Conservation (phyloP, 2,888 invertebrate genomes). For the Caenorhabditis panamensis region DNA sequence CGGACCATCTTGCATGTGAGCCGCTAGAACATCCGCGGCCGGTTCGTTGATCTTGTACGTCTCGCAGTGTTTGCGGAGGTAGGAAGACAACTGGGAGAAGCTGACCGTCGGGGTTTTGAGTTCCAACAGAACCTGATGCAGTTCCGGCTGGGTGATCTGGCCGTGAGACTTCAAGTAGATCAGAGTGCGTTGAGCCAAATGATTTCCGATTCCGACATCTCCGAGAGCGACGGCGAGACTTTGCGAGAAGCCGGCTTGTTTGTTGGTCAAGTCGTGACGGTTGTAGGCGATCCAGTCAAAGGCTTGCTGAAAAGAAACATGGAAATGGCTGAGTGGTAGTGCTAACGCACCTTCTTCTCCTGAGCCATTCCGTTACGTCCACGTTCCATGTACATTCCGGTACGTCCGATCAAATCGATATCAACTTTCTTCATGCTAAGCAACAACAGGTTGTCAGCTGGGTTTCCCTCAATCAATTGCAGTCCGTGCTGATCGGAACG, state of each 20-base stretch:
- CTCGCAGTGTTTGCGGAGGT: conserved; percentile 19
- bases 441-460: conserved; percentile 2
- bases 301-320: no score
- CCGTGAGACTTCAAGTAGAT: conserved; percentile 10
- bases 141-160: conserved; percentile 37
- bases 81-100: conserved; percentile 11
- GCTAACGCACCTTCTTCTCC: conserved; percentile 39
- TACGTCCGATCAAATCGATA: conserved; percentile 48
- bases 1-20: no score
- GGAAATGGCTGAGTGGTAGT: no score
- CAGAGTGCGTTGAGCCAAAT: conserved; percentile 19
- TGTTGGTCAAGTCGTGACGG: conserved; percentile 50
- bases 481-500: conserved; percentile 19
- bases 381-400: conserved; percentile 61
- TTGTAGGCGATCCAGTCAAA: conserved; percentile 60
- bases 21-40: no score
- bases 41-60: no score
- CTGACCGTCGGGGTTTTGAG: background rate
- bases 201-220: conserved; percentile 53
- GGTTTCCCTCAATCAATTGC: conserved; percentile 20
- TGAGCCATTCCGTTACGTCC: conserved; percentile 30
- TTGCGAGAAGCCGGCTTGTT: conserved; percentile 13
- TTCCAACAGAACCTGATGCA: conserved; percentile 22
- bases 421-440: conserved; percentile 41
- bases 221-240: conserved; percentile 37